phyloP scores from a whole-genome alignment of 2,888 invertebrate genomes.

The Drosophila stalkeri region DNA sequence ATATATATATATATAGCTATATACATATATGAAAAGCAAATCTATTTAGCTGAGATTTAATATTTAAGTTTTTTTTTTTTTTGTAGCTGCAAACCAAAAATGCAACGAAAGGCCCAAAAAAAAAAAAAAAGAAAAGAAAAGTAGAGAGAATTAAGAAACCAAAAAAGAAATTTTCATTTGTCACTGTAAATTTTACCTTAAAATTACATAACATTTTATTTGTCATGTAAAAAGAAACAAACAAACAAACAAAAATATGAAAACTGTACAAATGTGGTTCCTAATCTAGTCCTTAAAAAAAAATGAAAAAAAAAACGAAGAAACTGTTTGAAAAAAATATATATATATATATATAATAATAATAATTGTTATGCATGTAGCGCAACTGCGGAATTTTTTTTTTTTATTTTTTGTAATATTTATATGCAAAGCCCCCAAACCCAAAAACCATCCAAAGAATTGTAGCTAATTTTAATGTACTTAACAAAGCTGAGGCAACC shows the following conservation, averaged over 20 bases:
- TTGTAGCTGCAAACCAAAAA: constrained; percentile 61
- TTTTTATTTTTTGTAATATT: constrained; percentile 43
- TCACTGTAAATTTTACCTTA: constrained; percentile 69
- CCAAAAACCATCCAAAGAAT: constrained; percentile 59
- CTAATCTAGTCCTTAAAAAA: constrained; percentile 84
- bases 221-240: constrained; percentile 33
- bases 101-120: constrained; percentile 45
- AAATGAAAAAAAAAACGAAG: constrained; percentile 11
- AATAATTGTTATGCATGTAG: constrained; percentile 61
- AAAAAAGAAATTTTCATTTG: constrained; percentile 29
- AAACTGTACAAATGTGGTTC: constrained; percentile 85
- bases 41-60: constrained; percentile 16
- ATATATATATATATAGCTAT: neutral
- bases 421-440: constrained; percentile 31
- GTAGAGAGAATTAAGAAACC: neutral
- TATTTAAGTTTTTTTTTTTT: constrained; percentile 31
- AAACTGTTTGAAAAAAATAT: constrained; percentile 31
- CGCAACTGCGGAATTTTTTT: constrained; percentile 55
- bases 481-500: constrained; percentile 54
- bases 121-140: constrained; percentile 1
- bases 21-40: constrained; percentile 4
- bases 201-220: constrained; percentile 55
- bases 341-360: neutral
- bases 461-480: constrained; percentile 74
- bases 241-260: constrained; percentile 65